phyloP scores from a whole-genome alignment of 2,113 vertebrate genomes.

The Crotalus viridis region DNA sequence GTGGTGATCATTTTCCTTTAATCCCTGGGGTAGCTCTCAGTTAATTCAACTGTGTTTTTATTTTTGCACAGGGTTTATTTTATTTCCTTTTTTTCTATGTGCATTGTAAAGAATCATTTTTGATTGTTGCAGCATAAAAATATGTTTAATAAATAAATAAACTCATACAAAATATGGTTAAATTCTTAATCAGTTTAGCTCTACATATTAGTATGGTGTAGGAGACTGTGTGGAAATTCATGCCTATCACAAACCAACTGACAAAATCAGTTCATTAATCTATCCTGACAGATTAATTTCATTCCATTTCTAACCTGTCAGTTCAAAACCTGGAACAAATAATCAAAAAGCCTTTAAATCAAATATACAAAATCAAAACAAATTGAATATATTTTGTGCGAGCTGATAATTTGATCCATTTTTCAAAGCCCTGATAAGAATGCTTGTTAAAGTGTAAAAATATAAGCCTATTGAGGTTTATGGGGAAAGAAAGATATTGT shows the following conservation, averaged over 20 bases:
- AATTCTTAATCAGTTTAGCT: conserved; percentile 54
- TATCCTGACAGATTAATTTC: conserved; percentile 68
- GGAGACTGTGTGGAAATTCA: conserved; percentile 43
- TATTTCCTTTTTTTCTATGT: neutral
- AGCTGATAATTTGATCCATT: conserved; percentile 63
- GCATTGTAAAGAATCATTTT: neutral
- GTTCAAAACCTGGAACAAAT: conserved; percentile 65
- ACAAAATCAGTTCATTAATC: conserved; percentile 68
- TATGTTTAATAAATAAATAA: conserved; percentile 15
- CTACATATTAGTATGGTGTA: conserved; percentile 44
- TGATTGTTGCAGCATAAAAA: neutral
- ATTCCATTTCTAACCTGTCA: conserved; percentile 66
- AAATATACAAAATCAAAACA: conserved; percentile 66
- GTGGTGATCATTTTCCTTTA: neutral
- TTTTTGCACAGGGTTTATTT: neutral
- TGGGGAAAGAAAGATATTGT: conserved; percentile 43
- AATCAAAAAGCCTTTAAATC: conserved; percentile 69
- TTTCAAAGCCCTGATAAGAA: conserved; percentile 63
- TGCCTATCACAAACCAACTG: conserved; percentile 57
- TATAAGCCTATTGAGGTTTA: conserved; percentile 36
- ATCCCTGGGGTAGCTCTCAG: conserved; percentile 25
- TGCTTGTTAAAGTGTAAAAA: conserved; percentile 62
- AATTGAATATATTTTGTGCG: conserved; percentile 60
- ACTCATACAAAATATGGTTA: conserved; percentile 28
- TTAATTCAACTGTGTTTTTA: conserved; percentile 15